Evolutionary conservation across 2,113 vertebrate genomes (phyloP).

Genomic region (Daubentonia madagascariensis): DNA sequence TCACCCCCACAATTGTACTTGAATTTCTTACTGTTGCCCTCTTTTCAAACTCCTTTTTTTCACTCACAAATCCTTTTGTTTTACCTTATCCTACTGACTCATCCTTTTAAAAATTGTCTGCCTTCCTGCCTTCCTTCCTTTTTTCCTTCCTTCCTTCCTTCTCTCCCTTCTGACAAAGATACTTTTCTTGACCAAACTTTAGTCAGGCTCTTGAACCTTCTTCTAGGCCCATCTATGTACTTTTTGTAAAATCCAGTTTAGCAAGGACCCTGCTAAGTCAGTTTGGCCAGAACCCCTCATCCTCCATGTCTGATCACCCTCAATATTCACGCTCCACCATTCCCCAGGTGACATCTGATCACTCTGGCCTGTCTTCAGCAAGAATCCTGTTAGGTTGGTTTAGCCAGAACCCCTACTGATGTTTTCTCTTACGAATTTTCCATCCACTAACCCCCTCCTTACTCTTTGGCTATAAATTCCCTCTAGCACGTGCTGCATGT

Average conservation of each 20-base stretch:
- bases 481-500: neutral
- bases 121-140: neutral
- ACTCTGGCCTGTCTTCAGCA: neutral
- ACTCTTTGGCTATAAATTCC: neutral
- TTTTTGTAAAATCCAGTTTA: neutral
- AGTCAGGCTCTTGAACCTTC: neutral
- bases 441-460: neutral
- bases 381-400: neutral
- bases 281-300: neutral
- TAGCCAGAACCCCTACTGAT: neutral
- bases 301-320: neutral
- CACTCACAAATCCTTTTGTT: neutral
- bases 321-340: neutral
- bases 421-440: neutral
- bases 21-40: neutral
- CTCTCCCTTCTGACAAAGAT: neutral
- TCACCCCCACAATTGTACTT: neutral
- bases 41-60: neutral
- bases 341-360: too few relatives aligned
- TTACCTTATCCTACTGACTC: neutral
- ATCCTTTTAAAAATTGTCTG: neutral
- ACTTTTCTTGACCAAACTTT: neutral
- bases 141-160: neutral
- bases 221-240: neutral
- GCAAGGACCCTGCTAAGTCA: neutral